Percentiles rank a stretch among this genome's conserved stretches.
Evolutionary conservation across 2,888 invertebrate genomes (phyloP).

Genomic region (Drosophila diplacantha): DNA sequence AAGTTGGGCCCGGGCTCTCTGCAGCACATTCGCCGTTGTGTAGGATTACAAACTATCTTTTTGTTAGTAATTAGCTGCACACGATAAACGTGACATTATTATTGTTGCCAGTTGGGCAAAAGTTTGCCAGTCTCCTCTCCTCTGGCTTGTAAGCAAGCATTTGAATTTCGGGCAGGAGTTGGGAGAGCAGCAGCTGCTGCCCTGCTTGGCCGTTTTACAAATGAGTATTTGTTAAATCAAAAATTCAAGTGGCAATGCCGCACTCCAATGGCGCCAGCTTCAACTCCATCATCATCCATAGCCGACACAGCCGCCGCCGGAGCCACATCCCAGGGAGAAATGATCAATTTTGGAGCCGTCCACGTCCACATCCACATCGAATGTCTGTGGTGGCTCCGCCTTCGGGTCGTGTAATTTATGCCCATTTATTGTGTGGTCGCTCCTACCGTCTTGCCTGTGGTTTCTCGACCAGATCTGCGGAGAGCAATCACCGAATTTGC

Average conservation of each 20-base stretch:
- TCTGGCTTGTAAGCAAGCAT: conserved; percentile 9
- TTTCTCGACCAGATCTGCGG: conserved; percentile 40
- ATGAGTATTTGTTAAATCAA: conserved; percentile 70
- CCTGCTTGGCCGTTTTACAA: conserved; percentile 58
- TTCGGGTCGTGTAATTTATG: conserved; percentile 67
- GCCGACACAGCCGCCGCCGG: conserved; percentile 5
- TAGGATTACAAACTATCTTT: conserved; percentile 73
- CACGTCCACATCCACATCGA: neutral
- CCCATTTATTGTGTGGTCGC: conserved; percentile 69
- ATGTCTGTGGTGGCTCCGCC: conserved; percentile 25
- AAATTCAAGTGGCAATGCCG: conserved; percentile 70
- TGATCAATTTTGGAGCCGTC: conserved; percentile 54
- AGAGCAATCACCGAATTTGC: conserved; percentile 37
- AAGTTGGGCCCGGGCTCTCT: conserved; percentile 13
- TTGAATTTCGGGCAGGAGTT: conserved; percentile 24
- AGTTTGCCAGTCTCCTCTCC: conserved; percentile 35
- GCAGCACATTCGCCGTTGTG: no score
- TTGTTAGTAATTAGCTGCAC: conserved; percentile 73
- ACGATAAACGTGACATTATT: conserved; percentile 73
- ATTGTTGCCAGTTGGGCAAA: conserved; percentile 66
- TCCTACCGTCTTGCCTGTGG: conserved; percentile 68
- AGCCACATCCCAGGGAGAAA: conserved; percentile 46
- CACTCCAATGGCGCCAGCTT: conserved; percentile 60
- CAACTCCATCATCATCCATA: conserved; percentile 16
- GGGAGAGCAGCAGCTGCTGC: conserved; percentile 9